Conservation (phyloP, 2,888 invertebrate genomes). For the Noctua janthina region DNA sequence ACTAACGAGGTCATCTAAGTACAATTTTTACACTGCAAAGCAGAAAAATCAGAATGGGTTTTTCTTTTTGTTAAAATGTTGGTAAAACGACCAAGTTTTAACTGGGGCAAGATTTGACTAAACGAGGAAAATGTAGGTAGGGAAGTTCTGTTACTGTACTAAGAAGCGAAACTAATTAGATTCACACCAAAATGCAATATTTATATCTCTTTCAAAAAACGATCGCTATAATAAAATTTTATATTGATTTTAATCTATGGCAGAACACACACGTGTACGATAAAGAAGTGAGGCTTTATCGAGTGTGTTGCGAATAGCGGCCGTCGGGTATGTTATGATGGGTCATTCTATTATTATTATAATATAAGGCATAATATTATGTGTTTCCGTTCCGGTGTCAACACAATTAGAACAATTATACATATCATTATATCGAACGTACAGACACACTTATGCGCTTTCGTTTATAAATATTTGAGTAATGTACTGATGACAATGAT, state of each 20-base stretch:
- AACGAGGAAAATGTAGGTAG: neutral
- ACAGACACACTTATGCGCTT: constrained; percentile 36
- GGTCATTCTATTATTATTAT: constrained; percentile 35
- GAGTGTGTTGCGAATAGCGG: constrained; percentile 45
- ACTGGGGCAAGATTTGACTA: neutral
- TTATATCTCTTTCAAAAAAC: neutral
- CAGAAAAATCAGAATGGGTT: neutral
- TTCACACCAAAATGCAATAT: neutral
- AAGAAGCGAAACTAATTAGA: neutral
- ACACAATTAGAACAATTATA: constrained; percentile 58
- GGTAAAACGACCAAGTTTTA: neutral
- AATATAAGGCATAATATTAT: constrained; percentile 56
- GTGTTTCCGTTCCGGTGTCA: constrained; percentile 63
- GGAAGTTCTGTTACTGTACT: neutral
- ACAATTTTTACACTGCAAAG: neutral
- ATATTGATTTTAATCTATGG: neutral
- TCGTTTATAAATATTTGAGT: constrained; percentile 18
- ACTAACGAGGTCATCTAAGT: neutral
- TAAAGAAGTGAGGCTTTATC: constrained; percentile 8
- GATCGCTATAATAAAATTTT: neutral
- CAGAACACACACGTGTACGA: neutral
- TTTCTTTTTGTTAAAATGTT: neutral
- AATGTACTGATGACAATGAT: neutral
- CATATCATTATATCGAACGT: constrained; percentile 31
- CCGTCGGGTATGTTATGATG: constrained; percentile 35